Evolutionary conservation across 2,888 invertebrate species (phyloP).

Genomic region (Tinea semifulvella): DNA sequence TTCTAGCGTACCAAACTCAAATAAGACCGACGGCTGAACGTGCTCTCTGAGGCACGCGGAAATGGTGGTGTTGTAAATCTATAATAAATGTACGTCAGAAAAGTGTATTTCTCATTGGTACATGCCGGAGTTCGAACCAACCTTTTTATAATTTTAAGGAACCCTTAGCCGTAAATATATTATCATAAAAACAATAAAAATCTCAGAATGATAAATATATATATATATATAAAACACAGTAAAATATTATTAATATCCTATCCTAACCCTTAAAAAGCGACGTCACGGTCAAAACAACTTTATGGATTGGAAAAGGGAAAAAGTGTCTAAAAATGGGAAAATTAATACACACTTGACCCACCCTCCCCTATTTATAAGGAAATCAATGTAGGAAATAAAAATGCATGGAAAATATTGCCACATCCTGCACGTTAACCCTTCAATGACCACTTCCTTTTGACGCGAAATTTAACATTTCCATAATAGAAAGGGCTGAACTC

Average conservation of each 20-base stretch:
- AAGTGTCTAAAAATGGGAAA: constrained; percentile 1
- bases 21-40: too few species aligned
- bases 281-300: constrained; percentile 9
- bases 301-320: constrained; percentile 9
- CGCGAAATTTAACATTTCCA: constrained; percentile 47
- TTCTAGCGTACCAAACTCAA: too few species aligned
- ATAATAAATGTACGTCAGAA: too few species aligned
- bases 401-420: constrained; percentile 47
- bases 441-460: constrained; percentile 39
- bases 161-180: too few species aligned
- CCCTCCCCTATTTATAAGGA: constrained; percentile 38
- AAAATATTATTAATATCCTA: constrained; percentile 2
- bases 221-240: neutral
- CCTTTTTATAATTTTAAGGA: too few species aligned
- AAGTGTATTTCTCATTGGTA: too few species aligned
- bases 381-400: constrained; percentile 55
- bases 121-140: too few species aligned
- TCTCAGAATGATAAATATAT: neutral
- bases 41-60: too few species aligned
- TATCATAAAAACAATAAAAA: too few species aligned
- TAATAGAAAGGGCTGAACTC: neutral
- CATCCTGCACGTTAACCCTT: constrained; percentile 50
- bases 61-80: too few species aligned
- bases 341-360: constrained; percentile 13
- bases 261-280: constrained; percentile 5